A percentile compares a stretch with the other conserved stretches of the same genome.
Conservation (phyloP, 2,888 invertebrate species). For the Resseliella maxima region DNA sequence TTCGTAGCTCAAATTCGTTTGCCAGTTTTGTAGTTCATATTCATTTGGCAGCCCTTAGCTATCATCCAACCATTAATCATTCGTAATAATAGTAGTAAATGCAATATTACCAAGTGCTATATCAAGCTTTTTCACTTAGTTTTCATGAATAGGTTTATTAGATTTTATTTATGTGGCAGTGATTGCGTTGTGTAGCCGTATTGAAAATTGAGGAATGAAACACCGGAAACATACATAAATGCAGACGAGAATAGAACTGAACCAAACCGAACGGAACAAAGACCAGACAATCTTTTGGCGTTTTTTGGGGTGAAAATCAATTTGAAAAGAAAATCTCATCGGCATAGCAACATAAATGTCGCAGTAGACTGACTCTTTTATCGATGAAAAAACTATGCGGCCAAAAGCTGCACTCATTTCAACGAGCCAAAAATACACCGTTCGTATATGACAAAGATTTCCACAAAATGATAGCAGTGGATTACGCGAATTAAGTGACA, state of each 20-base stretch:
- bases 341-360: neutral
- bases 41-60: neutral
- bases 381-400: neutral
- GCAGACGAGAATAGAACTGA: neutral
- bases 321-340: slow-evolving; percentile 24
- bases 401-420: slow-evolving; percentile 3
- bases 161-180: neutral
- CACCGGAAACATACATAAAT: slow-evolving; percentile 34
- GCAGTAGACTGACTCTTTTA: neutral
- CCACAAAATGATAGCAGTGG: slow-evolving; percentile 2
- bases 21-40: neutral
- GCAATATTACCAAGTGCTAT: slow-evolving; percentile 15
- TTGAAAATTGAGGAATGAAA: neutral
- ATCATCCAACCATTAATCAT: slow-evolving; percentile 39
- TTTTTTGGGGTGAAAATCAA: slow-evolving; percentile 19
- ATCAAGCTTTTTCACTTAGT: neutral
- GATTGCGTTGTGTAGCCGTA: neutral
- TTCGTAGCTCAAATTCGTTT: neutral
- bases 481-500: slow-evolving; percentile 31
- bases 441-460: slow-evolving; percentile 1
- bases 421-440: neutral
- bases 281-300: slow-evolving; percentile 33
- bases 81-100: slow-evolving; percentile 31
- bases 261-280: too few relatives aligned
- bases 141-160: slow-evolving; percentile 38